phyloP scores from a whole-genome alignment of 1,140 invertebrate genomes.

The Drosophila lacertosa region DNA sequence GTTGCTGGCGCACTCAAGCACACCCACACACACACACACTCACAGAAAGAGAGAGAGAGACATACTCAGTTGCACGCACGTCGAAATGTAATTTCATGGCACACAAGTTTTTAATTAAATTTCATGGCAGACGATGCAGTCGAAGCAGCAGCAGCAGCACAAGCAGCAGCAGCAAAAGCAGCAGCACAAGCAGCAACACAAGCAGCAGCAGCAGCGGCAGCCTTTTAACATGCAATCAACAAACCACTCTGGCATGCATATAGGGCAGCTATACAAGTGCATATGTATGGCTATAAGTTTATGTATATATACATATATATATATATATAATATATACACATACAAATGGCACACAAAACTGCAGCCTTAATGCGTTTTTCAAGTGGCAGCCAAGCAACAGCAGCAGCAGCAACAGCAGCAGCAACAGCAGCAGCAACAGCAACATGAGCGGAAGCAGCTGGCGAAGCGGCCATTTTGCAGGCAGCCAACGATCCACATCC shows the following conservation, averaged over 20 bases:
- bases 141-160: conserved; percentile 36
- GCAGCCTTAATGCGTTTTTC: conserved; percentile 80
- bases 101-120: conserved; percentile 83
- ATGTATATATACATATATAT: conserved; percentile 17
- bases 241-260: conserved; percentile 79
- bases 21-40: conserved; percentile 27
- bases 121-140: conserved; percentile 71
- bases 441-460: conserved; percentile 30
- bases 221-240: conserved; percentile 82
- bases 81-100: conserved; percentile 82
- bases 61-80: conserved; percentile 54
- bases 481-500: conserved; percentile 51
- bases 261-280: conserved; percentile 67
- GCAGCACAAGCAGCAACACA: conserved; percentile 29
- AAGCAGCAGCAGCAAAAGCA: conserved; percentile 10
- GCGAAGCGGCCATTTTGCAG: conserved; percentile 45
- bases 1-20: conserved; percentile 4
- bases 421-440: conserved; percentile 3
- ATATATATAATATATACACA: conserved; percentile 46
- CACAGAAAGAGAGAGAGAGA: conserved; percentile 25
- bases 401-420: neutral
- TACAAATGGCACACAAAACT: conserved; percentile 74
- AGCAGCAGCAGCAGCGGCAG: conserved; percentile 34
- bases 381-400: conserved; percentile 68
- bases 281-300: conserved; percentile 36